Percentiles rank a stretch among this genome's conserved stretches.
Conservation (phyloP, 2,888 invertebrate species). For the Folsomia manolachei region DNA sequence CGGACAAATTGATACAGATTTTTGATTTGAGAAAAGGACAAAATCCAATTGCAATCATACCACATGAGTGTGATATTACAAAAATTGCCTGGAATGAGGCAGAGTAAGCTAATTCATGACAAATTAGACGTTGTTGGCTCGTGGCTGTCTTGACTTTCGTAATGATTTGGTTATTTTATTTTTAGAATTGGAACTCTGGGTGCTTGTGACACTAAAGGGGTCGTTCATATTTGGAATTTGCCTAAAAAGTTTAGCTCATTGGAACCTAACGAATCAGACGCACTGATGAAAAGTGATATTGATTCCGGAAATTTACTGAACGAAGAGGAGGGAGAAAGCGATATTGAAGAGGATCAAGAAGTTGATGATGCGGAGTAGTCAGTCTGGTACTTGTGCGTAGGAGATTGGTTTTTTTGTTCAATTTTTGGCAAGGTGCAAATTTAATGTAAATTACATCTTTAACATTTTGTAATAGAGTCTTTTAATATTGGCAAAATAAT, state of each 20-base stretch:
- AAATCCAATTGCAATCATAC: slow-evolving; percentile 21
- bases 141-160: not conserved
- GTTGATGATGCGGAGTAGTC: no score
- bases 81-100: slow-evolving; percentile 34
- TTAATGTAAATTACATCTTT: no score
- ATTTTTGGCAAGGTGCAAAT: no score
- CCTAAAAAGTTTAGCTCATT: slow-evolving; percentile 28
- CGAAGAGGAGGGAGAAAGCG: not conserved
- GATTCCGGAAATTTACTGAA: no score
- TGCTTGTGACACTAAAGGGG: slow-evolving; percentile 33
- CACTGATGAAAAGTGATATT: slow-evolving; percentile 18
- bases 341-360: not conserved
- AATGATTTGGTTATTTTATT: not conserved
- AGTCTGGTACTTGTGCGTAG: no score
- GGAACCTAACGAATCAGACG: slow-evolving; percentile 33
- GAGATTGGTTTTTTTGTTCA: no score
- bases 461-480: no score
- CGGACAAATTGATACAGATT: slow-evolving; percentile 28
- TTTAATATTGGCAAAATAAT: no score
- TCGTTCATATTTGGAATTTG: slow-evolving; percentile 45
- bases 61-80: slow-evolving; percentile 25
- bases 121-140: not conserved
- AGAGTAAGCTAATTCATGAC: slow-evolving; percentile 26
- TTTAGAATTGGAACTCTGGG: slow-evolving; percentile 34
- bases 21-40: slow-evolving; percentile 36